Base-by-base conservation (phyloP, 1,140 invertebrate genomes). In the Colletes gigas region DNA sequence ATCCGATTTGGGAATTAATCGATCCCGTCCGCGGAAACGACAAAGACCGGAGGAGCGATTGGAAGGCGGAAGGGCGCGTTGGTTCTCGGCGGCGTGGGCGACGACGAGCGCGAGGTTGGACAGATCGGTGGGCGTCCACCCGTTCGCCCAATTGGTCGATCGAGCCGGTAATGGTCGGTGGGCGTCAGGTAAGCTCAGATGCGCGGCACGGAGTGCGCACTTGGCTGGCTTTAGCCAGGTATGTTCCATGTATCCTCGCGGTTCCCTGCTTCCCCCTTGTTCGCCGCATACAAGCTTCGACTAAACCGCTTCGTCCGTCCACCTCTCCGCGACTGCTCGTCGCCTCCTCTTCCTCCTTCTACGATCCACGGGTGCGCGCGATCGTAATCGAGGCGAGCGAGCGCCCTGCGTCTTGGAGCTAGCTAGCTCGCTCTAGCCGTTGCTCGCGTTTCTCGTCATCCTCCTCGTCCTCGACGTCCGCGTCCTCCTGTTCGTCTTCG, bases 121-220 rank as follows among this genome's bases (percentile, higher is more conserved):
- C 65, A 82, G 89, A 88, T 89, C 86, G 85, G 89, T 91, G 91
- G 92, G 92, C 92, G 92, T 91, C 88, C 78, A 91, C 89, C 88
- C 83, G 90, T 88, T 89, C 87, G 85, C 85, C 90, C 91, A 92
- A 93, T 93, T 93, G 92, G 92, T 83, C 88, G 91, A 91, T 91
- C 89, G 87, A 78, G 71, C 71, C 66, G 90, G 88, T 93, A 93
- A 93, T 93, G 92, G 92, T 93, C 85, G 92, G 90, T 93, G 92
- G 92, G 92, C 91, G 90, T 88, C 74, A 70, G 81, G 67, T 81
- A 83, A 87, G 84, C 87, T 87, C 89, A 88, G 87, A 89, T 92
- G 92, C 91, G 91, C 89, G 73, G 78, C 86, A 72, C 54, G 44
- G 83, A 87, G 88, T 92, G 91, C 91, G 91, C 91, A 90, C 83